phyloP scores from a whole-genome alignment of 1,140 invertebrate genomes.

The Cydia pomonella region DNA sequence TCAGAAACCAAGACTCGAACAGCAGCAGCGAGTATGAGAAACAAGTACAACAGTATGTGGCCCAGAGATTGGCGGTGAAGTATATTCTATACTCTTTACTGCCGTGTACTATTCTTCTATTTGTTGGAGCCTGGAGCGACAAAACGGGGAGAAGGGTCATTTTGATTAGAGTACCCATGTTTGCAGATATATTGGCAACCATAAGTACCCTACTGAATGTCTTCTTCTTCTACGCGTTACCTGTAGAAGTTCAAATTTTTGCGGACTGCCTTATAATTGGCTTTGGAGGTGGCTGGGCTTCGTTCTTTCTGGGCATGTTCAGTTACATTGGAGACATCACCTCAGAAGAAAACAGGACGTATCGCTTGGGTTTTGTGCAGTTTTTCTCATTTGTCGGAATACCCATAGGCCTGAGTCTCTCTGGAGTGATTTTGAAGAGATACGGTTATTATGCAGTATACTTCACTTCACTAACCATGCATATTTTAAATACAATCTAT shows the following conservation, averaged over 20 bases:
- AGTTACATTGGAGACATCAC: conserved; percentile 77
- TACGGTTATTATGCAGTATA: conserved; percentile 52
- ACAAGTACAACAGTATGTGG: conserved; percentile 66
- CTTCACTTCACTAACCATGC: conserved; percentile 40
- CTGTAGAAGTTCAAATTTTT: conserved; percentile 68
- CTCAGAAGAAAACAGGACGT: conserved; percentile 66
- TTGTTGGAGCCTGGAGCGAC: conserved; percentile 83
- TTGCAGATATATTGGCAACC: conserved; percentile 77
- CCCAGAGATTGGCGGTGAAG: conserved; percentile 68
- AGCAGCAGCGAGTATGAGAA: conserved; percentile 44
- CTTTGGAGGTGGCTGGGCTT: conserved; percentile 68
- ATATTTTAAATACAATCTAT: conserved; percentile 45
- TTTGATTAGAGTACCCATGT: conserved; percentile 79
- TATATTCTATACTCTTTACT: conserved; percentile 72
- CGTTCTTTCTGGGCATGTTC: conserved; percentile 71
- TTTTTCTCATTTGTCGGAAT: conserved; percentile 58
- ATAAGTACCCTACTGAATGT: conserved; percentile 77
- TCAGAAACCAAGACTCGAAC: conserved; percentile 79
- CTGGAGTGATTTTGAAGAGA: conserved; percentile 46
- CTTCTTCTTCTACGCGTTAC: conserved; percentile 76
- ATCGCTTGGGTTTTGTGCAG: conserved; percentile 70
- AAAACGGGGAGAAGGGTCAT: conserved; percentile 81
- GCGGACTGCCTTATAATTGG: conserved; percentile 66
- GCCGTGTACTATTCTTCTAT: conserved; percentile 80
- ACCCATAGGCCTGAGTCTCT: conserved; percentile 46